These are phyloP conservation scores for Verasper variegatus DNA, from an alignment of 2,113 vertebrate genomes.

Conservation along the genomic window DNA sequence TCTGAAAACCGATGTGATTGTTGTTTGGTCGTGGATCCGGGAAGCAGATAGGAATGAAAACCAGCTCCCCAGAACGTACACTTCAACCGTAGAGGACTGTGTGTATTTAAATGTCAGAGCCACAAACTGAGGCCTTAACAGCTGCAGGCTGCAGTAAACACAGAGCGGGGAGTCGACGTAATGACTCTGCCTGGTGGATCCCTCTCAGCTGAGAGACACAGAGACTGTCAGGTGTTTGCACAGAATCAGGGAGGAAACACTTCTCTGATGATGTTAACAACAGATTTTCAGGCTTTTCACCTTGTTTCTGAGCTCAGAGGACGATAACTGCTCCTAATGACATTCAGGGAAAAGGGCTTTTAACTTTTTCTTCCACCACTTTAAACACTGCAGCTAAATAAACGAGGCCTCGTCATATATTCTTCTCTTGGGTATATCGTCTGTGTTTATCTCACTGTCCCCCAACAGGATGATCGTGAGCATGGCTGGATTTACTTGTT, in stretches of 20 bases:
- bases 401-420: neutral
- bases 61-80: constrained; percentile 38
- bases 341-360: constrained; percentile 1
- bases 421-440: neutral
- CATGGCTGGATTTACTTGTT: too few species aligned
- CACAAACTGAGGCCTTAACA: constrained; percentile 6
- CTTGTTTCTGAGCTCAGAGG: neutral
- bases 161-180: neutral
- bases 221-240: too few species aligned
- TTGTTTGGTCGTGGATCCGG: neutral
- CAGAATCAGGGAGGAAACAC: neutral
- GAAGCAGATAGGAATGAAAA: constrained; percentile 14
- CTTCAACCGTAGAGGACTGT: constrained; percentile 30
- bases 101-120: constrained; percentile 20
- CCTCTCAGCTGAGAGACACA: neutral
- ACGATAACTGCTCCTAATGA: constrained; percentile 9
- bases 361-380: too few species aligned
- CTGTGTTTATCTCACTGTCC: neutral
- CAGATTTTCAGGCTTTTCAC: constrained; percentile 1
- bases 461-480: too few species aligned
- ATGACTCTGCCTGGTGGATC: neutral
- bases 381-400: neutral
- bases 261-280: constrained; percentile 12
- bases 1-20: neutral
- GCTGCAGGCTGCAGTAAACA: neutral